These are phyloP conservation scores for Gambusia yucatana DNA, from an alignment of 2,797 vertebrate genomes.

Conservation along the genomic window DNA sequence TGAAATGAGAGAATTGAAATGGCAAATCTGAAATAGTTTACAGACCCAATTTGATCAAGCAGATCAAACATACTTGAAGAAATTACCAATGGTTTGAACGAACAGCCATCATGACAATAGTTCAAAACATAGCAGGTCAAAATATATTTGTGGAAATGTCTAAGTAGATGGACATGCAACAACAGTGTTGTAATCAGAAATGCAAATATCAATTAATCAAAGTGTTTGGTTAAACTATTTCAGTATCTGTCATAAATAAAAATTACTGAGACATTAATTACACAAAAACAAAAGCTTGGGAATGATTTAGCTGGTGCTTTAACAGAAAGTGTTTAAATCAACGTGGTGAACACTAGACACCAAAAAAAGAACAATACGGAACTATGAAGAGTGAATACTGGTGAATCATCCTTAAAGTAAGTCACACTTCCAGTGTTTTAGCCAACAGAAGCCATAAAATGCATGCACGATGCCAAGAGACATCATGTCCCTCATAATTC, in stretches of 20 bases:
- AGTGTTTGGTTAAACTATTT: conserved; percentile 19
- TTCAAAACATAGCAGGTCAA: not conserved
- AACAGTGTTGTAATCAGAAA: not conserved
- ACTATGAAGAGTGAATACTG: conserved; percentile 2
- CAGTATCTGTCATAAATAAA: not conserved
- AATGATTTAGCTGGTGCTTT: not conserved
- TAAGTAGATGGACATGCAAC: not conserved
- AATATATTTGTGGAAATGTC: not conserved
- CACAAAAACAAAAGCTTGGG: not conserved
- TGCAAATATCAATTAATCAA: not conserved
- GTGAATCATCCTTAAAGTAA: conserved; percentile 12
- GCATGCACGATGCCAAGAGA: conserved; percentile 1
- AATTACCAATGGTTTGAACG: not conserved
- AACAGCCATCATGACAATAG: not conserved
- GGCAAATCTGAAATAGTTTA: not conserved
- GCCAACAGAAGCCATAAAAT: conserved; percentile 21
- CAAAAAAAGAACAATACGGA: not conserved
- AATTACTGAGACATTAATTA: not conserved
- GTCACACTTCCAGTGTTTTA: conserved; percentile 20
- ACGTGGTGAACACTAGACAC: conserved; percentile 7
- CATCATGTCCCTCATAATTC: conserved; percentile 1
- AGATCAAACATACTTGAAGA: not conserved
- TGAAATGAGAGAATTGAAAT: not conserved
- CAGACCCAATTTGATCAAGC: not conserved
- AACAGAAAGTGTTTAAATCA: not conserved